phyloP scores from a whole-genome alignment of 2,797 vertebrate genomes.

The Margarornis squamiger region DNA sequence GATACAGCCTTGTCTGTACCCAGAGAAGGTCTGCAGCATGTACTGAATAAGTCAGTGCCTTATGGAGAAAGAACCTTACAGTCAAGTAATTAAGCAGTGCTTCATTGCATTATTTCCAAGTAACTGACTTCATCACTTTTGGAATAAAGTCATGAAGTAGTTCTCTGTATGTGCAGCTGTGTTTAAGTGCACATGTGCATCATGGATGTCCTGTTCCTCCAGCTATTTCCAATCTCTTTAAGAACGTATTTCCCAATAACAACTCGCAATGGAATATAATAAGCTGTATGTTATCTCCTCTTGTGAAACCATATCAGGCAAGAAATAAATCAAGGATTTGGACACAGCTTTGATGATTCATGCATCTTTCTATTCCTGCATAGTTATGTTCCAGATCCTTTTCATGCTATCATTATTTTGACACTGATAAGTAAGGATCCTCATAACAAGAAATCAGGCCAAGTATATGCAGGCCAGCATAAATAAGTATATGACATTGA shows the following conservation, averaged over 20 bases:
- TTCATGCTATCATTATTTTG: not conserved
- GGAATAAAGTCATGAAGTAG: not conserved
- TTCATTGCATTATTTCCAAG: not conserved
- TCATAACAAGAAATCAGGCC: not conserved
- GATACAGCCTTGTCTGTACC: not conserved
- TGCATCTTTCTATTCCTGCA: not conserved
- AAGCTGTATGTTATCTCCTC: not conserved
- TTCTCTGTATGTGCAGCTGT: not conserved
- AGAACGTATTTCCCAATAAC: not conserved
- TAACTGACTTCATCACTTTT: not conserved
- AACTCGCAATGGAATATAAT: not conserved
- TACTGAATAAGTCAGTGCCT: not conserved
- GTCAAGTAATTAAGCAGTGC: not conserved
- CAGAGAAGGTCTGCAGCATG: not conserved
- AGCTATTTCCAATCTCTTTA: not conserved
- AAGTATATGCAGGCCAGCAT: not conserved
- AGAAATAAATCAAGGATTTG: not conserved
- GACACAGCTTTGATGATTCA: not conserved
- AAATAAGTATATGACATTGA: not conserved
- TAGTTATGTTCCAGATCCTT: not conserved
- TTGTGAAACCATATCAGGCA: not conserved
- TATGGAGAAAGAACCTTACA: not conserved
- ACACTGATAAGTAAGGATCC: not conserved
- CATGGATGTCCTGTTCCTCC: not conserved
- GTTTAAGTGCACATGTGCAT: rapidly evolving